A percentile compares a stretch with the other conserved stretches of the same genome.
These are phyloP conservation scores for Phalacrocorax aristotelis DNA, from an alignment of 2,113 vertebrate genomes.

Conservation along the genomic window DNA sequence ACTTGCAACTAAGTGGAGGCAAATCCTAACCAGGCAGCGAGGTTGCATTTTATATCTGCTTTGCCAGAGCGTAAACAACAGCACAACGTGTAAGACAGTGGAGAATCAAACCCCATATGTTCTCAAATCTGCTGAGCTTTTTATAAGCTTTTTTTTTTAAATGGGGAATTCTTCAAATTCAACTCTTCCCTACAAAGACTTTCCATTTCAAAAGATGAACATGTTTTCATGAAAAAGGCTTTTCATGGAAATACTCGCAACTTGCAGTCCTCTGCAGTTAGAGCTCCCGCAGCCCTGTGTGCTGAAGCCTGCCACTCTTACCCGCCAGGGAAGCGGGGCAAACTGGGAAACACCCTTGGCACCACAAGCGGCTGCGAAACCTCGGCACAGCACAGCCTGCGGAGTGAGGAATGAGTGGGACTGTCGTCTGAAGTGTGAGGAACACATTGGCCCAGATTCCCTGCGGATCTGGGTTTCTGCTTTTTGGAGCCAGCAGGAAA, in stretches of 20 bases:
- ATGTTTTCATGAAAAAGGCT: background rate
- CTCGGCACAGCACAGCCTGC: background rate
- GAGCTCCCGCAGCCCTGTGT: background rate
- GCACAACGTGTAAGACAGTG: conserved; percentile 10
- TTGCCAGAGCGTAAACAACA: background rate
- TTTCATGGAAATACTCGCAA: background rate
- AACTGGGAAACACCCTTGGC: background rate
- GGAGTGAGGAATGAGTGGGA: background rate
- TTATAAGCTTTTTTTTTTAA: background rate
- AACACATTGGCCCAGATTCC: conserved; percentile 54
- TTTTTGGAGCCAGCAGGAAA: background rate
- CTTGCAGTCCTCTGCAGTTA: background rate
- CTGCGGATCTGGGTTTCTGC: conserved; percentile 12
- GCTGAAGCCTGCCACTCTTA: background rate
- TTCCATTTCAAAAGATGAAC: background rate
- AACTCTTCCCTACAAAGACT: background rate
- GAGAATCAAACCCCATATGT: conserved; percentile 26
- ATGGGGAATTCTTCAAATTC: background rate
- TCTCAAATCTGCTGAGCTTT: conserved; percentile 33
- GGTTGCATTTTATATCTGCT: conserved; percentile 3
- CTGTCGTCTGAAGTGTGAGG: background rate
- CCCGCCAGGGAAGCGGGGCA: background rate
- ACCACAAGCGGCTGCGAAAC: rapidly evolving
- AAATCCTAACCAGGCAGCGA: background rate
- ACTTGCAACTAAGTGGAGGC: background rate